Evolutionary conservation across 2,113 vertebrate genomes (phyloP), one percentile per base, ranked within the genome.

Genomic region (Tiliqua scincoides): DNA sequence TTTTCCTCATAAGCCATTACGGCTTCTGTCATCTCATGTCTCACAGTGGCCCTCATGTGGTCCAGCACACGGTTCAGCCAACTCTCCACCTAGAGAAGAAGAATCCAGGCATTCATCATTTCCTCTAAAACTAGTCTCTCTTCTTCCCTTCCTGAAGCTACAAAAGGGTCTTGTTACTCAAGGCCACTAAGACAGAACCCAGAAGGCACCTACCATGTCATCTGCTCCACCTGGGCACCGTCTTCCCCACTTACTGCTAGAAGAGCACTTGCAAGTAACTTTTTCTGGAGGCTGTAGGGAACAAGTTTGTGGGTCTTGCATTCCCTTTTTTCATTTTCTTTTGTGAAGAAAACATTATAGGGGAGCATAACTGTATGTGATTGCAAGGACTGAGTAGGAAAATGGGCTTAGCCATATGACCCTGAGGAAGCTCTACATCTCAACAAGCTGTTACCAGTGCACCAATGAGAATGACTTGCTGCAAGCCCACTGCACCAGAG

Each of bases 1-100:
- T 99, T 99, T 76, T 99, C 98, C 87, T 99, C 98, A 0, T 98
- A 99, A 1, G 97, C 94, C 0, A n/a, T 79, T 12, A 99, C 96
- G 0, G 96, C 98, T 84, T 97, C 97, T 0, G 96, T 95, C 98
- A 99, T 97, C 93, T 97, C 95, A 0, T 97, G 96, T 52, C 98
- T 96, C 54, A 99, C 97, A 0, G 98, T 98, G 70, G 96, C 95
- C 68, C 97, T 97, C 99, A 99, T 99, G 79, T 95, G 93, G 78
- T 96, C 91, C 82, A 99, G 96, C 9, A 99, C 96, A 0, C 82
- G 94, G 63, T 96, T 98, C 88, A 99, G 88, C 99, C 99, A 99
- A 48, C 92, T 89, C 93, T 99, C 99, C 18, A 99, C 99, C 98
- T 99, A 83, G 20, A 93, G 85, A 40, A 86, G 70, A 67, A 72